Conservation (phyloP, 2,797 vertebrate species). For the Choloepus didactylus region DNA sequence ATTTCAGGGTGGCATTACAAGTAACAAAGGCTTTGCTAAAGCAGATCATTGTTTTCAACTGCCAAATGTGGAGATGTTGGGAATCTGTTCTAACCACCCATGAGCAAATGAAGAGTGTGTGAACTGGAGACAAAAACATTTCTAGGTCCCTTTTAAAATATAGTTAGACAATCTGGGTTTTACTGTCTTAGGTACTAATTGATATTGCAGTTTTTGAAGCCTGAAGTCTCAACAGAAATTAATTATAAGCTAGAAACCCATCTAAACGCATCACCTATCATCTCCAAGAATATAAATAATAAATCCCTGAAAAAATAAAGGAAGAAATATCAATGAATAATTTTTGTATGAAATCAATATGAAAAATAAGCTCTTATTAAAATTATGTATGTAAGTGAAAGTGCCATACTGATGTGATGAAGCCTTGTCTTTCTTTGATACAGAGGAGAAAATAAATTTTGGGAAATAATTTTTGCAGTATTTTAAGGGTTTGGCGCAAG, state of each 20-base stretch:
- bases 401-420: rapidly evolving
- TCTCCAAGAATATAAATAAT: conserved; percentile 52
- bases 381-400: background rate
- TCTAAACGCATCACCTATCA: background rate
- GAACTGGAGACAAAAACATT: conserved; percentile 37
- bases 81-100: conserved; percentile 60
- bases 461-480: background rate
- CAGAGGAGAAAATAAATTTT: background rate
- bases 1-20: conserved; percentile 77
- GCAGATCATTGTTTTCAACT: conserved; percentile 61
- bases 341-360: conserved; percentile 20
- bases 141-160: conserved; percentile 19
- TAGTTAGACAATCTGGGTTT: conserved; percentile 1
- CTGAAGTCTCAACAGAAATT: background rate
- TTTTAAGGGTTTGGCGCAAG: background rate
- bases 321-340: conserved; percentile 46
- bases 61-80: conserved; percentile 30
- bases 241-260: background rate
- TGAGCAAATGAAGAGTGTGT: background rate
- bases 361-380: background rate
- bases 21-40: conserved; percentile 63
- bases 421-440: background rate
- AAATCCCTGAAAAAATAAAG: background rate
- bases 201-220: conserved; percentile 36
- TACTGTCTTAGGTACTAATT: background rate